Conservation (phyloP, 2,113 vertebrate genomes). For the Proterorhinus semilunaris region DNA sequence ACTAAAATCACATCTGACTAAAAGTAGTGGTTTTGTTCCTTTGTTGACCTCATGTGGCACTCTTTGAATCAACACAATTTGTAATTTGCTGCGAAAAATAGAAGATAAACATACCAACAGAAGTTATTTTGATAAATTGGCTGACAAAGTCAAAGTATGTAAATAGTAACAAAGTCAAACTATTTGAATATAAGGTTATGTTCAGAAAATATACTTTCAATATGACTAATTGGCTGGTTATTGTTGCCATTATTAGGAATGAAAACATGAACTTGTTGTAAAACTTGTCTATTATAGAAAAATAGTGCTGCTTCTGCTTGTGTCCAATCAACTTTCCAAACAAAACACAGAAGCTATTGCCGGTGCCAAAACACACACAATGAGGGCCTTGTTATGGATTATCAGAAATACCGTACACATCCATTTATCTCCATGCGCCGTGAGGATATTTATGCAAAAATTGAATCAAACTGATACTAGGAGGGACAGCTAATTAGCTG, state of each 20-base stretch:
- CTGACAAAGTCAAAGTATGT: background rate
- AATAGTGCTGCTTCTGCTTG: conserved; percentile 4
- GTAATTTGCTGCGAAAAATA: no score
- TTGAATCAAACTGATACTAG: conserved; percentile 20
- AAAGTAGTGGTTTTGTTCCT: no score
- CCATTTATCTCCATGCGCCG: conserved; percentile 29
- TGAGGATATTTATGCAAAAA: conserved; percentile 30
- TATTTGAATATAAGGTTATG: background rate
- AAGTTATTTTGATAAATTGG: background rate
- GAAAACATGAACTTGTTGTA: background rate
- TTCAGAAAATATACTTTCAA: background rate
- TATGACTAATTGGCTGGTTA: background rate
- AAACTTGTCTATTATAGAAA: conserved; percentile 1
- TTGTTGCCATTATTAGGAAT: background rate
- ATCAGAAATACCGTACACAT: conserved; percentile 33
- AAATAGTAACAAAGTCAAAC: background rate
- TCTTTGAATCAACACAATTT: no score
- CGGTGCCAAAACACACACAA: background rate
- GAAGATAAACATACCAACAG: no score
- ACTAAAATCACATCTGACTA: no score
- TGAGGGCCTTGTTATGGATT: conserved; percentile 35
- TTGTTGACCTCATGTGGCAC: no score
- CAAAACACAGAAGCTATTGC: conserved; percentile 17
- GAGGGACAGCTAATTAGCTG: conserved; percentile 51
- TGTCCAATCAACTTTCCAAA: conserved; percentile 8